phyloP scores from a whole-genome alignment of 2,797 vertebrate species.

The Leptatherina wallacei region DNA sequence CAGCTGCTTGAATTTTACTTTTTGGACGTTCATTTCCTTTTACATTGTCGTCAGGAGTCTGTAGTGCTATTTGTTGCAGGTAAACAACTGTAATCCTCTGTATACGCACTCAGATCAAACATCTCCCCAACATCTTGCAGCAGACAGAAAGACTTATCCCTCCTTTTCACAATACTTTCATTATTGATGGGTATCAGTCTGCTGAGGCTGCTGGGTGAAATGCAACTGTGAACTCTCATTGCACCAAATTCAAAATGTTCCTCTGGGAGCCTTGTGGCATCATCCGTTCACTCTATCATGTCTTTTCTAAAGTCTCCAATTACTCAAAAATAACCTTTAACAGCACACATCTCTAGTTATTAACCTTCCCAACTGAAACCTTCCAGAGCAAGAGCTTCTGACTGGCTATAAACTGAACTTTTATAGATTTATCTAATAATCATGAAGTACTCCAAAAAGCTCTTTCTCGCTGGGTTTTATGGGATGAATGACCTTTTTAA shows the following conservation, averaged over 20 bases:
- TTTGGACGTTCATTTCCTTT: too few species aligned
- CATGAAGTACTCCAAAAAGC: not conserved
- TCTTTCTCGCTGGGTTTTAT: not conserved
- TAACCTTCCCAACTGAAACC: not conserved
- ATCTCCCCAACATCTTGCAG: slow-evolving; percentile 29
- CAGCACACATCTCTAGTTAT: slow-evolving; percentile 1
- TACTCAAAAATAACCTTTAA: slow-evolving; percentile 9
- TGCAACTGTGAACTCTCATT: slow-evolving; percentile 29
- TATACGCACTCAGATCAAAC: slow-evolving; percentile 8
- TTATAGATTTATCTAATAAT: not conserved
- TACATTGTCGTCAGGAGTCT: not conserved
- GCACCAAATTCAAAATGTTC: slow-evolving; percentile 23
- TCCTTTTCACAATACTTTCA: slow-evolving; percentile 34
- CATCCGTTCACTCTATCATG: not conserved
- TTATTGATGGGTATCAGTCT: slow-evolving; percentile 54
- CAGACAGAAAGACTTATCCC: slow-evolving; percentile 27
- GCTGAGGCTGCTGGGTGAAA: slow-evolving; percentile 26
- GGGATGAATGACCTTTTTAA: not conserved
- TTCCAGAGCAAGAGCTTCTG: not conserved
- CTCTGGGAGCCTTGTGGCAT: slow-evolving; percentile 18
- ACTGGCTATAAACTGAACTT: too few species aligned
- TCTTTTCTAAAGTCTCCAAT: not conserved
- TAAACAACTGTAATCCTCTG: not conserved
- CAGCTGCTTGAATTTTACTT: too few species aligned
- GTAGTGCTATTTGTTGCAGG: not conserved